These are phyloP conservation scores for Pararge aegeria DNA, from an alignment of 1,140 invertebrate species.

Conservation along the genomic window DNA sequence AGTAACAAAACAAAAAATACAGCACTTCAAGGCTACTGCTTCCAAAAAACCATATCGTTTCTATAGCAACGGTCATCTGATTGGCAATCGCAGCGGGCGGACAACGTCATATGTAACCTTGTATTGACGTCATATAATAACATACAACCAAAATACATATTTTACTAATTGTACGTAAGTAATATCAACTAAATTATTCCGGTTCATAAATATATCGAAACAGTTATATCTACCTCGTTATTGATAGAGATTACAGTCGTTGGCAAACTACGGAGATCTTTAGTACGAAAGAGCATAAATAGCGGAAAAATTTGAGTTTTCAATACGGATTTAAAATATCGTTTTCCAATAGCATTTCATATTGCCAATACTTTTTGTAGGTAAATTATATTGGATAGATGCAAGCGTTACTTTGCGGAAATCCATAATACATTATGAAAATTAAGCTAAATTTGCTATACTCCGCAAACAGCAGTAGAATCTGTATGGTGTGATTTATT, in stretches of 20 bases:
- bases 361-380: too few species aligned
- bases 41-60: conserved; percentile 11
- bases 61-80: conserved; percentile 35
- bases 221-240: not conserved
- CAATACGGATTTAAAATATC: too few species aligned
- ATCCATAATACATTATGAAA: too few species aligned
- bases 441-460: too few species aligned
- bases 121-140: conserved; percentile 24
- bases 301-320: not conserved
- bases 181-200: not conserved
- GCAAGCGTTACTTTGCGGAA: too few species aligned
- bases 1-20: not conserved
- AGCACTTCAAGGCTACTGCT: not conserved
- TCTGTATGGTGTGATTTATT: too few species aligned
- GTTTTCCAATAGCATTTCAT: too few species aligned
- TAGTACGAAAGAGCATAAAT: not conserved
- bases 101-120: conserved; percentile 29
- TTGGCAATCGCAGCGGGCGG: conserved; percentile 25
- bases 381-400: too few species aligned
- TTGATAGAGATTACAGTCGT: not conserved
- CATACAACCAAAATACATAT: not conserved
- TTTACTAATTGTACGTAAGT: not conserved
- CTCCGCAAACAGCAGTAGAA: too few species aligned
- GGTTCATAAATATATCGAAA: not conserved
- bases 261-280: not conserved